Evolutionary conservation across 2,888 invertebrate genomes (phyloP).

Genomic region (Drosophila testacea): DNA sequence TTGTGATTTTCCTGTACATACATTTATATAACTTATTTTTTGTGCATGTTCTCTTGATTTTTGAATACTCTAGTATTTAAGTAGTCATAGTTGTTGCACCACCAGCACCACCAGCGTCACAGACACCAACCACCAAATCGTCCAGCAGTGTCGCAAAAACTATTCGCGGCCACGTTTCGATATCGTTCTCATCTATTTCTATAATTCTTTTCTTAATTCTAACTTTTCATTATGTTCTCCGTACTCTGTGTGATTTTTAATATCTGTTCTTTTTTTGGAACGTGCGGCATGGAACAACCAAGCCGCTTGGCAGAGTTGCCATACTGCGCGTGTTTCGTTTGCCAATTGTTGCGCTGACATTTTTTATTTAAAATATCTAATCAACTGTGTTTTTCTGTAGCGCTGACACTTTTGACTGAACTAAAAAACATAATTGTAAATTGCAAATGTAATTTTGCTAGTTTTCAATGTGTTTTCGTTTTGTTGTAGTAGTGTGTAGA

Average conservation of each 20-base stretch:
- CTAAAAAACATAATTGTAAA: neutral
- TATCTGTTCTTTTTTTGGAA: conserved; percentile 2
- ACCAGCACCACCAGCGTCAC: conserved; percentile 31
- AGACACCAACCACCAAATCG: conserved; percentile 62
- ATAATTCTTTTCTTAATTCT: neutral
- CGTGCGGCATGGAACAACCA: conserved; percentile 2
- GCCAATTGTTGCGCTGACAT: conserved; percentile 1
- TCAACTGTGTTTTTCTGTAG: neutral
- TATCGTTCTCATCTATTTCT: conserved; percentile 7
- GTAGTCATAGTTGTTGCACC: conserved; percentile 16
- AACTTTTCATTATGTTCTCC: conserved; percentile 4
- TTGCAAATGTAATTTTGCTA: conserved; percentile 25
- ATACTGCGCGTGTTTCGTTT: conserved; percentile 9
- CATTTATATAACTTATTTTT: conserved; percentile 5
- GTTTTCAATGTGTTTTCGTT: conserved; percentile 27
- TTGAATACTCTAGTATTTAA: conserved; percentile 16
- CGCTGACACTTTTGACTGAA: neutral
- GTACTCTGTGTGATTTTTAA: conserved; percentile 1
- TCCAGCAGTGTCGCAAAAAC: conserved; percentile 12
- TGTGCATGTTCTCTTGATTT: conserved; percentile 57
- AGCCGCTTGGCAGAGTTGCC: conserved; percentile 20
- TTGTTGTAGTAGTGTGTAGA: conserved; percentile 39
- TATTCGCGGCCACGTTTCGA: conserved; percentile 18
- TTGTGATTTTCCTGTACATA: conserved; percentile 26
- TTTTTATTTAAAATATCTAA: neutral